A percentile compares a stretch with the other conserved stretches of the same genome.
Conservation (phyloP, 2,113 vertebrate genomes). For the Ivindomyrus marchei region DNA sequence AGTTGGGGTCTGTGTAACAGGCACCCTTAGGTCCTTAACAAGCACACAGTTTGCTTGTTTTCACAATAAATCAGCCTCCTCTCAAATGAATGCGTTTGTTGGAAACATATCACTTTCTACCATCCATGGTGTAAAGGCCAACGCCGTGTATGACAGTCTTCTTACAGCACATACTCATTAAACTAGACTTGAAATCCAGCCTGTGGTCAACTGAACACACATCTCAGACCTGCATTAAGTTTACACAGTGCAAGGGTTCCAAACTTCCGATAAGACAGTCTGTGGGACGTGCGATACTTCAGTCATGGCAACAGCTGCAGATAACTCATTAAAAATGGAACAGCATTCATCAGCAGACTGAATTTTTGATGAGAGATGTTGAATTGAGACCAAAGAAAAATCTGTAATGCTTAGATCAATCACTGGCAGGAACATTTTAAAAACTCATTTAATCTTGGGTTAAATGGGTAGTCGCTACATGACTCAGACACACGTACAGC, state of each 20-base stretch:
- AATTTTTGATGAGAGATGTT: conserved; percentile 3
- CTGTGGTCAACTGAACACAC: background rate
- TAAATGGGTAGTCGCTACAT: background rate
- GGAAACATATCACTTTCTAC: background rate
- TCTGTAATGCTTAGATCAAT: background rate
- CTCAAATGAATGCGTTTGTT: background rate
- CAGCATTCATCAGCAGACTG: background rate
- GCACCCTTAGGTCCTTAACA: background rate
- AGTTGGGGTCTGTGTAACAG: background rate
- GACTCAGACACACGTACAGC: background rate
- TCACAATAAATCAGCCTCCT: background rate
- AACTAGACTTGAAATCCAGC: background rate
- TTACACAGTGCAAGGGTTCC: background rate
- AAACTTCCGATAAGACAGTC: background rate
- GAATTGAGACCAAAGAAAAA: background rate
- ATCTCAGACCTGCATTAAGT: background rate
- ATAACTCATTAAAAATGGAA: background rate
- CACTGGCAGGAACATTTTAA: background rate
- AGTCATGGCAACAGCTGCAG: background rate
- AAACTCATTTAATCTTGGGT: background rate
- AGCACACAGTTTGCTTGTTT: background rate
- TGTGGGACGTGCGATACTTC: background rate
- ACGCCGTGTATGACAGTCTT: background rate
- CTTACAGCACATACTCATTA: background rate
- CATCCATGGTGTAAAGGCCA: background rate